phyloP scores from a whole-genome alignment of 2,113 vertebrate species.

The Rhombomys opimus region DNA sequence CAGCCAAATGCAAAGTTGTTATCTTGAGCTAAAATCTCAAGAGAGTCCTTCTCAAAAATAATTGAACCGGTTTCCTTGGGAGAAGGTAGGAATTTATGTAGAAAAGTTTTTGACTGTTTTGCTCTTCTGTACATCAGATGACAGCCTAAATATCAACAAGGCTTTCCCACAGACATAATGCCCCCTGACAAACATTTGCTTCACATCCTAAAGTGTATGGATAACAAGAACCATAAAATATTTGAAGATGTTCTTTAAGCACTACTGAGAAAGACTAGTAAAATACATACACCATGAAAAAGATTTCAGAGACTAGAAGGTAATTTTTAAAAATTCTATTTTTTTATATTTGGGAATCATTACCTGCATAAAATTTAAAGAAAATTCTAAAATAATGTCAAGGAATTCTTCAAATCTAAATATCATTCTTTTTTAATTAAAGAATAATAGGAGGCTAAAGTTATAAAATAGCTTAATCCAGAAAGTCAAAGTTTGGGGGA shows the following conservation, averaged over 20 bases:
- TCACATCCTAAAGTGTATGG: background rate
- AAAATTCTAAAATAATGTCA: slow-evolving; percentile 15
- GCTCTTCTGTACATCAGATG: background rate
- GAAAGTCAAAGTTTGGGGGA: background rate
- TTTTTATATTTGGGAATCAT: slow-evolving; percentile 26
- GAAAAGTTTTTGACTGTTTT: background rate
- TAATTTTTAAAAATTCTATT: slow-evolving; percentile 27
- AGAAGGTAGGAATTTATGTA: background rate
- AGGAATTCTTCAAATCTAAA: background rate
- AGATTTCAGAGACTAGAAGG: slow-evolving; percentile 18
- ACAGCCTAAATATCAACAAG: background rate
- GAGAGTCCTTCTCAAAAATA: background rate
- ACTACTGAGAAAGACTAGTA: background rate
- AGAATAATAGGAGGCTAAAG: background rate
- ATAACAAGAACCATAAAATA: background rate
- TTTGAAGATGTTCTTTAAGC: background rate
- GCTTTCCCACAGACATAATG: background rate
- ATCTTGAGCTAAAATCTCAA: background rate
- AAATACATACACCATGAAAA: slow-evolving; percentile 9
- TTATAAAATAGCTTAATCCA: background rate
- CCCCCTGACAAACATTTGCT: background rate
- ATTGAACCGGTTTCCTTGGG: background rate
- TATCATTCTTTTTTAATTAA: background rate
- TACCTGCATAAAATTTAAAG: background rate
- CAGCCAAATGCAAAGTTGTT: background rate